Conservation (phyloP, 1,140 invertebrate genomes). For the Drosophila persimilis region DNA sequence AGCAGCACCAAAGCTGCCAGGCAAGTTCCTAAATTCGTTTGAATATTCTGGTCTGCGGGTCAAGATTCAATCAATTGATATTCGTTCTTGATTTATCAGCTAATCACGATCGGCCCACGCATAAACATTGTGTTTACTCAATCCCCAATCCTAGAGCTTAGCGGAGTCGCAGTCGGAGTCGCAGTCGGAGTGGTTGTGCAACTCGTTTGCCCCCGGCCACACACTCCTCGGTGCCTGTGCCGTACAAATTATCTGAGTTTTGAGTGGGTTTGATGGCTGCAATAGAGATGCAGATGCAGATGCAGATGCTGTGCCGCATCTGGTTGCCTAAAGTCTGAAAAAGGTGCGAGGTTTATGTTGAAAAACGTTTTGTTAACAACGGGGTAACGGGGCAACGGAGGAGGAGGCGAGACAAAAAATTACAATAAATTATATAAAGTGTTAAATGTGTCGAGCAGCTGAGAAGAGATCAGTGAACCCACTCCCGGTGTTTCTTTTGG, state of each 20-base stretch:
- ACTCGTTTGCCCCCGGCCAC: constrained; percentile 63
- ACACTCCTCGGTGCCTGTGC: too few relatives aligned
- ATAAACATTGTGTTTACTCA: constrained; percentile 45
- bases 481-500: constrained; percentile 13
- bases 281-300: constrained; percentile 45
- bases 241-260: constrained; percentile 65
- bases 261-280: constrained; percentile 72
- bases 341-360: constrained; percentile 76
- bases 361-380: constrained; percentile 80
- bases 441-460: constrained; percentile 65
- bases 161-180: not conserved
- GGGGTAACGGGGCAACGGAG: not conserved
- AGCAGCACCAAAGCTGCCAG: constrained; percentile 10
- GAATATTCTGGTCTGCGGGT: not conserved
- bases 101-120: constrained; percentile 63
- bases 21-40: not conserved
- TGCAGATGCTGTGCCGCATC: constrained; percentile 33
- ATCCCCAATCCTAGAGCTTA: constrained; percentile 50
- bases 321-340: constrained; percentile 33
- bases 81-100: constrained; percentile 35
- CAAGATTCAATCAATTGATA: constrained; percentile 51
- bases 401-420: constrained; percentile 46
- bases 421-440: constrained; percentile 81
- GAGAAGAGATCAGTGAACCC: constrained; percentile 34
- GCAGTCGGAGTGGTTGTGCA: constrained; percentile 37